phyloP scores from a whole-genome alignment of 2,888 invertebrate genomes.

The Camponotus fellah region DNA sequence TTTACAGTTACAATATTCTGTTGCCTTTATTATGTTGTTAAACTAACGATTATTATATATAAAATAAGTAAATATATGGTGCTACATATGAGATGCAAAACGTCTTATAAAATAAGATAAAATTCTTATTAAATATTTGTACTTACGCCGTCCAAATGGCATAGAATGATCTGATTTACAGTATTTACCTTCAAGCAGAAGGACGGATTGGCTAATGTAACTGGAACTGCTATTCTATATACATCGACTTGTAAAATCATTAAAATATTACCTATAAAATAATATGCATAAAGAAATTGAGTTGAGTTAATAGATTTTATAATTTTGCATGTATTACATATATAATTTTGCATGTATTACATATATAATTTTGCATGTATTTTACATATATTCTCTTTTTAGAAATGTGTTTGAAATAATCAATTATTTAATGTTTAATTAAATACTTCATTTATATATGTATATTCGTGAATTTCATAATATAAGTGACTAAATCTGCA shows the following conservation, averaged over 20 bases:
- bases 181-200: background rate
- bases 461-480: background rate
- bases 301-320: background rate
- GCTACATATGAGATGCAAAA: slow-evolving; percentile 32
- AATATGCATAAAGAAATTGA: background rate
- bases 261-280: background rate
- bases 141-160: slow-evolving; percentile 70
- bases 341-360: background rate
- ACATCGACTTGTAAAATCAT: background rate
- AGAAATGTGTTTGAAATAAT: slow-evolving; percentile 11
- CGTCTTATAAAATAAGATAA: slow-evolving; percentile 44
- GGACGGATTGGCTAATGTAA: background rate
- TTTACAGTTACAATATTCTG: slow-evolving; percentile 30
- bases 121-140: slow-evolving; percentile 46
- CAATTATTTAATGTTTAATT: slow-evolving; percentile 34
- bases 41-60: slow-evolving; percentile 11
- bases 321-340: background rate
- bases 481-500: background rate
- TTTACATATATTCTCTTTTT: slow-evolving; percentile 9
- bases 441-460: background rate
- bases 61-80: slow-evolving; percentile 12
- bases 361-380: too few species aligned
- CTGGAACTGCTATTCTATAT: background rate
- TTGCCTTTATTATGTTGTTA: background rate
- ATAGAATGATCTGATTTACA: slow-evolving; percentile 35